These are phyloP conservation scores for Phalloptychus januarius DNA, from an alignment of 2,797 vertebrate species.

Conservation along the genomic window DNA sequence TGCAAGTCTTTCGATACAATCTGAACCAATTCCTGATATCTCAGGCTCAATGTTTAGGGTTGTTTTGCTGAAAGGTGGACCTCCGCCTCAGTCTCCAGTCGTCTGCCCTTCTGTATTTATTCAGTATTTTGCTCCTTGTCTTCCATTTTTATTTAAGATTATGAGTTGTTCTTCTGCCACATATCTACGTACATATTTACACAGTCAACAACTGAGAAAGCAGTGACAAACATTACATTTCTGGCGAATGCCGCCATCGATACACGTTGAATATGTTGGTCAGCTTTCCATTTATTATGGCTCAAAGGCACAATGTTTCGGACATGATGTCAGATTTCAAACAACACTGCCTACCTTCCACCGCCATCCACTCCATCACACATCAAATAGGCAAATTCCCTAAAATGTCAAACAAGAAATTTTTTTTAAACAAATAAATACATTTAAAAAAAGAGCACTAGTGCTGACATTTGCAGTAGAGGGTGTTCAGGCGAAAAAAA, in stretches of 20 bases:
- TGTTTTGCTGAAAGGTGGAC: neutral
- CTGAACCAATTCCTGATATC: neutral
- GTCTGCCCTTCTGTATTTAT: neutral
- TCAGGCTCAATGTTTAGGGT: neutral
- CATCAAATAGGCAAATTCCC: slow-evolving; percentile 10
- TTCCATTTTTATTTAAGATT: no score
- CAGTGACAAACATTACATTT: no score
- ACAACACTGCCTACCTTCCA: neutral
- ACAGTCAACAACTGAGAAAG: no score
- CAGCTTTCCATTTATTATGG: no score
- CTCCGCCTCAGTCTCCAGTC: neutral
- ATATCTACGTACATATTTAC: no score
- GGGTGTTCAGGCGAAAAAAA: neutral
- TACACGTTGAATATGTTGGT: no score
- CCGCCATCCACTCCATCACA: neutral
- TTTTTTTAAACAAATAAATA: neutral
- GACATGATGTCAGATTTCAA: neutral
- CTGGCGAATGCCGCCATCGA: no score
- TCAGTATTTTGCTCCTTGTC: neutral
- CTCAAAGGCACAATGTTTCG: neutral
- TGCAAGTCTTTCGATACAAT: neutral
- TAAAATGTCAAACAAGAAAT: slow-evolving; percentile 18
- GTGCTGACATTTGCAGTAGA: slow-evolving; percentile 17
- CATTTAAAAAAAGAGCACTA: neutral
- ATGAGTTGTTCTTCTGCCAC: neutral